Conservation (phyloP, 2,113 vertebrate genomes). For the Onychostruthus taczanowskii region DNA sequence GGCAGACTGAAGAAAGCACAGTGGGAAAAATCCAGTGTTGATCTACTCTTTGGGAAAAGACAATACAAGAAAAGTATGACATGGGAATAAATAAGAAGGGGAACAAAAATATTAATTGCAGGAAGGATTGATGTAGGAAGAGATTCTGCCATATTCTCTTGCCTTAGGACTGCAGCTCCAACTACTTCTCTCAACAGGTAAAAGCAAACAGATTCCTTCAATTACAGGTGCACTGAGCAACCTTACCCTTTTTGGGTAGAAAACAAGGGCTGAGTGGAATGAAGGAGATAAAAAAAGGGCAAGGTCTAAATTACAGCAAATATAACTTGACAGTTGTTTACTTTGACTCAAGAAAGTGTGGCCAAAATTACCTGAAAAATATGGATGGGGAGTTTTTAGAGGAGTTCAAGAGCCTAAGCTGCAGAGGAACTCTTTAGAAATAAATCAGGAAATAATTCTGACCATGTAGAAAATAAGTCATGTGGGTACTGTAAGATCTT, state of each 20-base stretch:
- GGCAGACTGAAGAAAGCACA: neutral
- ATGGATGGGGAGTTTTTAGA: neutral
- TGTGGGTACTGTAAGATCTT: neutral
- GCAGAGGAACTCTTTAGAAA: neutral
- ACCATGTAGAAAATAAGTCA: neutral
- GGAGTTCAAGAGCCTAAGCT: neutral
- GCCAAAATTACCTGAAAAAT: neutral
- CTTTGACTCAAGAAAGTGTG: neutral
- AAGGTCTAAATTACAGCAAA: neutral
- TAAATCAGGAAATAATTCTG: neutral
- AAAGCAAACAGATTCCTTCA: neutral
- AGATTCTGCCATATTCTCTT: neutral
- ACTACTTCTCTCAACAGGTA: neutral
- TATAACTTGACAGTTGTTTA: neutral
- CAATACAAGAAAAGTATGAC: neutral
- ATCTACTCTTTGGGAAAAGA: neutral
- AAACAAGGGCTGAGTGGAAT: neutral
- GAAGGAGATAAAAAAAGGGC: neutral
- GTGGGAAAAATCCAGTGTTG: neutral
- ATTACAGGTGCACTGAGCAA: neutral
- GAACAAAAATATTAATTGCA: neutral
- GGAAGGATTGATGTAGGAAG: neutral
- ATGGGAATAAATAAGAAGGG: neutral
- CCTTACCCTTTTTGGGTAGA: neutral
- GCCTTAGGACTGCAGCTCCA: neutral